phyloP scores from a whole-genome alignment of 2,113 vertebrate genomes.

The Guaruba guarouba region DNA sequence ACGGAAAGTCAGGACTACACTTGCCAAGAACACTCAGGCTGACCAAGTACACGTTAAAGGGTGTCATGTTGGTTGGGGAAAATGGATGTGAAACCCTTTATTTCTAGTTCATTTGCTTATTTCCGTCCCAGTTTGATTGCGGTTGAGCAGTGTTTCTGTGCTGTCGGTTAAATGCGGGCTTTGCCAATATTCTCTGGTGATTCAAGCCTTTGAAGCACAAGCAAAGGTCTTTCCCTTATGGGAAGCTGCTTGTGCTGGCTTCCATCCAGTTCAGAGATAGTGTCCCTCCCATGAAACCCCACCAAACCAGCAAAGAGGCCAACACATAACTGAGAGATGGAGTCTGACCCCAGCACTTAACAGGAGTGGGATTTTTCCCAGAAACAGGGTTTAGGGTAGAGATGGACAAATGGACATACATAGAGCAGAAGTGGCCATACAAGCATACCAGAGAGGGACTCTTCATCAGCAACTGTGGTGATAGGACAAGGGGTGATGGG shows the following conservation, averaged over 20 bases:
- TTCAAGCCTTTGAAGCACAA: not conserved
- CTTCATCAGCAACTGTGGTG: not conserved
- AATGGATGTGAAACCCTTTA: not conserved
- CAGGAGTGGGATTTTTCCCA: not conserved
- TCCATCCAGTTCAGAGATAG: not conserved
- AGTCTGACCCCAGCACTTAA: not conserved
- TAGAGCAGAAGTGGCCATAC: not conserved
- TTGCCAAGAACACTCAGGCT: not conserved
- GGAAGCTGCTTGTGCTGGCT: not conserved
- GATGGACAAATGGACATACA: no score
- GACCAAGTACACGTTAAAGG: not conserved
- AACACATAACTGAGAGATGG: rapidly evolving
- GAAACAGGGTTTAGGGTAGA: not conserved
- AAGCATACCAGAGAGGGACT: not conserved
- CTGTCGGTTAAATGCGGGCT: not conserved
- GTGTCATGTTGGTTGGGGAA: not conserved
- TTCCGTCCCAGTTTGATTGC: not conserved
- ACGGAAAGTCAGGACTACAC: not conserved
- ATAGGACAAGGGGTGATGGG: not conserved
- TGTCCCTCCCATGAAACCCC: not conserved
- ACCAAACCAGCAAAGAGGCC: not conserved
- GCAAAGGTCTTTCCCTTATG: not conserved
- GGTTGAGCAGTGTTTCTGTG: not conserved
- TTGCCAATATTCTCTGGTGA: rapidly evolving
- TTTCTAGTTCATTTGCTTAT: not conserved